A percentile compares a stretch with the other conserved stretches of the same genome.
Conservation (phyloP, 2,797 vertebrate species). For the Carcharodon carcharias region DNA sequence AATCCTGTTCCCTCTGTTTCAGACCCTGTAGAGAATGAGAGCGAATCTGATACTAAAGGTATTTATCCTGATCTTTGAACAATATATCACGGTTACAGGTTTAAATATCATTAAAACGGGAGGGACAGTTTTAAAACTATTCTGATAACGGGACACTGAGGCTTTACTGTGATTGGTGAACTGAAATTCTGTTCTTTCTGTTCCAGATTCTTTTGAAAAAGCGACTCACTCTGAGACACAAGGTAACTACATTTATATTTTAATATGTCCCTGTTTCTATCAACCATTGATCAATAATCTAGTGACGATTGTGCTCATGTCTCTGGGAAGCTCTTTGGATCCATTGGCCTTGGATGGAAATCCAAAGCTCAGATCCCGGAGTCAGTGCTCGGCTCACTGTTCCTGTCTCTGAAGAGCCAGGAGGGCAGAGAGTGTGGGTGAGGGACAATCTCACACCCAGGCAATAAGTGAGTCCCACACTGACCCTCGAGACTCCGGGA, state of each 20-base stretch:
- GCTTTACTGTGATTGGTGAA: neutral
- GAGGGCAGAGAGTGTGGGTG: neutral
- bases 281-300: neutral
- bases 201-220: conserved; percentile 10
- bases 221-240: neutral
- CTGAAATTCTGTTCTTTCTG: neutral
- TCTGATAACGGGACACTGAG: neutral
- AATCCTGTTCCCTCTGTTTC: neutral
- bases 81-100: neutral
- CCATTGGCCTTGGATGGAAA: neutral
- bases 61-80: neutral
- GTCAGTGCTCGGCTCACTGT: neutral
- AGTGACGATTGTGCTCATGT: neutral
- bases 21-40: conserved; percentile 2
- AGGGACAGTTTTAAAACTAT: neutral
- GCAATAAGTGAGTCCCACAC: neutral
- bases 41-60: neutral
- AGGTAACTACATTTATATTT: neutral
- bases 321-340: neutral
- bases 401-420: neutral
- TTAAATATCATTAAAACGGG: neutral
- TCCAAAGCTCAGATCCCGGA: neutral
- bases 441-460: neutral
- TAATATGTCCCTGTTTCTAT: neutral
- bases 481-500: neutral